Conservation (phyloP, 2,113 vertebrate genomes). For the Pao palembangensis region DNA sequence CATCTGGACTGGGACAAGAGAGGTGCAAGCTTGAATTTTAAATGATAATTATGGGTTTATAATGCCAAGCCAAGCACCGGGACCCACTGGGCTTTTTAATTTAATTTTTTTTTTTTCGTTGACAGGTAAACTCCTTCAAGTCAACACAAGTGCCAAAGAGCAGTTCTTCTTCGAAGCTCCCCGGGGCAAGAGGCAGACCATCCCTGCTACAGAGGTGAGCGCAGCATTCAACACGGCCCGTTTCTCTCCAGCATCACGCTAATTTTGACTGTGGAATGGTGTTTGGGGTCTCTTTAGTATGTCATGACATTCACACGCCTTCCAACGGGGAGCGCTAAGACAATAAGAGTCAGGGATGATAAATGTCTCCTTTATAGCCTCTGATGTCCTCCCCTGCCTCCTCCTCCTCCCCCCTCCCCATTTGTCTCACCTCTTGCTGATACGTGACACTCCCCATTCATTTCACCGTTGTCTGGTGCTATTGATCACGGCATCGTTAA, state of each 20-base stretch:
- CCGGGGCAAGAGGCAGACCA: constrained; percentile 90
- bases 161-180: constrained; percentile 98
- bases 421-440: constrained; percentile 15
- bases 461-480: constrained; percentile 3
- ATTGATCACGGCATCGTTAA: neutral
- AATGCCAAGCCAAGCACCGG: neutral
- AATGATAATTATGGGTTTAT: constrained; percentile 8
- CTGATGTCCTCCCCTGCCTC: constrained; percentile 1
- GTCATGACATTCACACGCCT: constrained; percentile 38
- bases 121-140: constrained; percentile 93
- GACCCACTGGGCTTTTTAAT: constrained; percentile 13
- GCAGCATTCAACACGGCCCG: constrained; percentile 7
- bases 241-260: constrained; percentile 62
- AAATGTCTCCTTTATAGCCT: constrained; percentile 24
- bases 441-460: neutral
- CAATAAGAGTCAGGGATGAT: constrained; percentile 35
- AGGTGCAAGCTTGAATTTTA: constrained; percentile 67
- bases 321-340: constrained; percentile 15
- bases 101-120: constrained; percentile 11
- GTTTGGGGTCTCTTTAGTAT: constrained; percentile 35
- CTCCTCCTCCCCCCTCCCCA: neutral
- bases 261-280: constrained; percentile 57
- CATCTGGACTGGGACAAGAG: constrained; percentile 95
- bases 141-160: constrained; percentile 96
- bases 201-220: constrained; percentile 87